Conservation (phyloP, 2,888 invertebrate genomes). For the Lamproptera curius region DNA sequence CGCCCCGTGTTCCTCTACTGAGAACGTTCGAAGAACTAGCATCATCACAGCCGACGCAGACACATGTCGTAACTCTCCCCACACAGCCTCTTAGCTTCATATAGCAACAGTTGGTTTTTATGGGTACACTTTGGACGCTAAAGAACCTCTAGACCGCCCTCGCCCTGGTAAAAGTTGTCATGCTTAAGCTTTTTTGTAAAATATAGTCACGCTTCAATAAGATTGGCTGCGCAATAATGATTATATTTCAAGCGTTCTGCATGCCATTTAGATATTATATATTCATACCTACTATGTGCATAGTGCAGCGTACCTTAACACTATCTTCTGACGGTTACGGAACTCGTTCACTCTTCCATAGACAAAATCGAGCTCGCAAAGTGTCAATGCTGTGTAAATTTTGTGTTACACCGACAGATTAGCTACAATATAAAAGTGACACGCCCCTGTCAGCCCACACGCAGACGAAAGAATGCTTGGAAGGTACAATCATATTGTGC, state of each 20-base stretch:
- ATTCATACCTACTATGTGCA: conserved; percentile 76
- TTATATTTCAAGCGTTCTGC: conserved; percentile 79
- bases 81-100: conserved; percentile 75
- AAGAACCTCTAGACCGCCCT: conserved; percentile 73
- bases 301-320: conserved; percentile 74
- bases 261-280: conserved; percentile 78
- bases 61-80: conserved; percentile 64
- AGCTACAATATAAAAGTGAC: conserved; percentile 75
- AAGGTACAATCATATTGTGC: conserved; percentile 77
- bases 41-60: conserved; percentile 63
- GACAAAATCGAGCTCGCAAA: conserved; percentile 39
- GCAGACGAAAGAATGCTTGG: conserved; percentile 73
- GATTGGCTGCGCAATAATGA: conserved; percentile 79
- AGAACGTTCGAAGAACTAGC: conserved; percentile 47
- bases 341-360: conserved; percentile 57
- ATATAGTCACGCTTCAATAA: conserved; percentile 78
- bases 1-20: conserved; percentile 52
- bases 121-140: conserved; percentile 77
- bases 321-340: conserved; percentile 69
- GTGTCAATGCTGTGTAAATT: conserved; percentile 36
- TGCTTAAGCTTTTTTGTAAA: conserved; percentile 78
- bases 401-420: conserved; percentile 33
- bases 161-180: conserved; percentile 77
- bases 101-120: conserved; percentile 74
- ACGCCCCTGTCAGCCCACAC: conserved; percentile 62